Base-by-base conservation (phyloP, 1,140 invertebrate species). In the Dreissena rostriformis region DNA sequence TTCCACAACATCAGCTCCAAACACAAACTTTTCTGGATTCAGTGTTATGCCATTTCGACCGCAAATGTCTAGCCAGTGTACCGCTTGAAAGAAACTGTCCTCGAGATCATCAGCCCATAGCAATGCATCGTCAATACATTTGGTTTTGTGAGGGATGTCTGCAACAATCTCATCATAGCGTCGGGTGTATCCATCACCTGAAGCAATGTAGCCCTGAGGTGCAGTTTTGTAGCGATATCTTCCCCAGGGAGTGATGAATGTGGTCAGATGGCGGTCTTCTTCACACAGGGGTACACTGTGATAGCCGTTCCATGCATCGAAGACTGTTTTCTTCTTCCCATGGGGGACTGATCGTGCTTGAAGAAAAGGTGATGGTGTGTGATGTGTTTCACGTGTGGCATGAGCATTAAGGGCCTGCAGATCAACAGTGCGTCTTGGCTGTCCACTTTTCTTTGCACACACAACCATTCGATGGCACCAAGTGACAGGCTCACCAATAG, bases 1-100 rank as follows among this genome's bases (percentile, higher is more conserved):
- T n/a, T 87, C 78, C 0, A 90, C 81, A 2, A 22, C 70, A 10
- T 79, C 29, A 66, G 66, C 8, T 14, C 65, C 86, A 29, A 92
- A 88, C 15, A 17, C 15, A 61, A 87, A 86, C 75, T 91, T 92
- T 7, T 85, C 67, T 12, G 84, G 78, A 73, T 90, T 92, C 26
- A 92, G 82, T 14, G 81, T 92, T 29, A 90, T 92, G 49, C 84
- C 81, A 57, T 85, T 80, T 28, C 84, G 28, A 55, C 82, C 86
- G 75, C 86, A 89, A 8, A 74, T 22, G 55, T 88, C 82, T 5
- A 88, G 82, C 76, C 87, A 85, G 28, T 68, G 17, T 24, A 19
- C 12, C 15, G 84, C 72, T 29, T 86, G 79, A 49, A 66, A 53
- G 80, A 85, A 86, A 57, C 28, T 85, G 65, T 39, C 39, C 39